Percentiles rank a stretch among this genome's conserved stretches.
phyloP scores from a whole-genome alignment of 1,140 invertebrate species.

The Oedothorax gibbosus region DNA sequence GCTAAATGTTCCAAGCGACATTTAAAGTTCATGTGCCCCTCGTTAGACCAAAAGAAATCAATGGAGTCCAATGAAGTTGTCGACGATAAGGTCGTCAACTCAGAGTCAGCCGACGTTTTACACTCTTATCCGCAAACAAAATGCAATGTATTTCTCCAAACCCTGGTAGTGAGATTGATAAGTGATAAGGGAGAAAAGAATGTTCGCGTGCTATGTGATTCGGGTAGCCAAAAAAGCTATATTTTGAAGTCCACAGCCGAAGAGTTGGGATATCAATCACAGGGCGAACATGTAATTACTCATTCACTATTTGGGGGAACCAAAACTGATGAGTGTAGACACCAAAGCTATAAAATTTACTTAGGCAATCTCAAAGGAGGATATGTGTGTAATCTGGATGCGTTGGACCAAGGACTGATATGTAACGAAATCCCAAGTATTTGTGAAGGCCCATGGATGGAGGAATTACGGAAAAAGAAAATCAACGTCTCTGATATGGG shows the following conservation, averaged over 20 bases:
- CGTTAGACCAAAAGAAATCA: too few relatives aligned
- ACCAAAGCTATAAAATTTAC: not conserved
- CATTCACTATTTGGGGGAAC: slow-evolving; percentile 1
- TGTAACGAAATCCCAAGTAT: not conserved
- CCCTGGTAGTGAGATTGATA: too few relatives aligned
- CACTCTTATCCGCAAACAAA: too few relatives aligned
- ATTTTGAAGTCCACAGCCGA: not conserved
- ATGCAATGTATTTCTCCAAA: too few relatives aligned
- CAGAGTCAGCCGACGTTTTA: too few relatives aligned
- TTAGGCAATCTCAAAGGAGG: not conserved
- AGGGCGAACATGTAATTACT: not conserved
- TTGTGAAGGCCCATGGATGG: not conserved
- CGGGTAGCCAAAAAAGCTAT: not conserved
- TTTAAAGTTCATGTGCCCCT: too few relatives aligned
- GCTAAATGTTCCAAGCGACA: too few relatives aligned
- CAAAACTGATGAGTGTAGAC: not conserved
- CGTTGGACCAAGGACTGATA: not conserved
- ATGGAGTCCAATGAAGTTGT: too few relatives aligned
- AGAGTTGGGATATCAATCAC: not conserved
- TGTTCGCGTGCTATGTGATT: not conserved
- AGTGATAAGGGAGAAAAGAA: too few relatives aligned
- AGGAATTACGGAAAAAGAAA: not conserved
- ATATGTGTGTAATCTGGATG: not conserved
- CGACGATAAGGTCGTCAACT: too few relatives aligned
- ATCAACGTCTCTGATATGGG: not conserved